phyloP scores from a whole-genome alignment of 2,797 vertebrate species.

The Tauraco hartlaubi region DNA sequence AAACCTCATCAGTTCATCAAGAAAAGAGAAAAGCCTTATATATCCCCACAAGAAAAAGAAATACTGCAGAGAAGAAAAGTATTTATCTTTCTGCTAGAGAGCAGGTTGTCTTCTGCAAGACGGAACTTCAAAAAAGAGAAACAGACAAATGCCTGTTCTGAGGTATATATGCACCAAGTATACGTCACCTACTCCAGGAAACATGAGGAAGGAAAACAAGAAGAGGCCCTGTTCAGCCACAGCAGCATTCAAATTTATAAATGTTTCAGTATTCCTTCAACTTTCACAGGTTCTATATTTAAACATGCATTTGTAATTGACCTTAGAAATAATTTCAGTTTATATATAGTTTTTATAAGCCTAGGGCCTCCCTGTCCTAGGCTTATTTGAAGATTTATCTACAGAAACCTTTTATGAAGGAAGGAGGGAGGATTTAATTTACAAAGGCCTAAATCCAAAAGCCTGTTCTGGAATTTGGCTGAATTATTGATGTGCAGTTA shows the following conservation, averaged over 20 bases:
- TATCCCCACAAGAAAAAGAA: not conserved
- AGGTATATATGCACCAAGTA: not conserved
- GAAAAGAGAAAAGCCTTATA: not conserved
- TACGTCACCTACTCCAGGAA: not conserved
- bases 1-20: not conserved
- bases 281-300: slow-evolving; percentile 24
- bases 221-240: not conserved
- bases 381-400: slow-evolving; percentile 11
- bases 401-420: not conserved
- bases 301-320: slow-evolving; percentile 31
- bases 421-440: not conserved
- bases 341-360: not conserved
- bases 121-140: not conserved
- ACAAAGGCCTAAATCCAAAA: slow-evolving; percentile 6
- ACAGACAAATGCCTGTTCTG: not conserved
- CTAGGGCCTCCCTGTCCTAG: not conserved
- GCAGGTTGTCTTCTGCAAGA: not conserved
- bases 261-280: slow-evolving; percentile 2
- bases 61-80: not conserved
- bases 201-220: not conserved
- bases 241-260: not conserved
- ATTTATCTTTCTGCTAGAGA: not conserved
- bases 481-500: slow-evolving; percentile 50
- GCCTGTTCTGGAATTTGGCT: not conserved
- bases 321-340: not conserved